A percentile compares a stretch with the other conserved stretches of the same genome.
Conservation (phyloP, 2,113 vertebrate genomes). For the Hemicordylus capensis region DNA sequence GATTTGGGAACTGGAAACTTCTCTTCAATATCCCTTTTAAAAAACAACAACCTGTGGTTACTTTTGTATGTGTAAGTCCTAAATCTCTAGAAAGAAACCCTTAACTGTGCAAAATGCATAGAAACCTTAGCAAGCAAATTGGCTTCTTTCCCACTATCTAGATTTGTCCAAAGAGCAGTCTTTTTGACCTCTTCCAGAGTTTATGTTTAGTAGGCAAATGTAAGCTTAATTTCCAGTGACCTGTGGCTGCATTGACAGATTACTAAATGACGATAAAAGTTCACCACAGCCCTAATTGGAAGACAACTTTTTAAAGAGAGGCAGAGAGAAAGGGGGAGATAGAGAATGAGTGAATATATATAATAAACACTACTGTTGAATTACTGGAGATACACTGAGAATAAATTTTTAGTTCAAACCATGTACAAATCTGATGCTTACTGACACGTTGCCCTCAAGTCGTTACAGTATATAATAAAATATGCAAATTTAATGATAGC, state of each 20-base stretch:
- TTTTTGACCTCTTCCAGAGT: slow-evolving; percentile 61
- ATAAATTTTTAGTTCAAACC: slow-evolving; percentile 68
- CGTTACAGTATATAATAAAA: slow-evolving; percentile 60
- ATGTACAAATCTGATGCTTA: slow-evolving; percentile 66
- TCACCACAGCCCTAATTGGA: slow-evolving; percentile 53
- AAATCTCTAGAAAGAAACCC: slow-evolving; percentile 39
- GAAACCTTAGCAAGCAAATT: slow-evolving; percentile 49
- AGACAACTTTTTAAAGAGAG: slow-evolving; percentile 35
- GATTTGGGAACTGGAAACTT: slow-evolving; percentile 29
- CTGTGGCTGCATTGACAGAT: slow-evolving; percentile 62
- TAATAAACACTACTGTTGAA: slow-evolving; percentile 61
- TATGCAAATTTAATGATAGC: slow-evolving; percentile 56
- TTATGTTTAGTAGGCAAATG: slow-evolving; percentile 51
- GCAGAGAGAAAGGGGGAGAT: neutral
- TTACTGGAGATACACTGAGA: slow-evolving; percentile 61
- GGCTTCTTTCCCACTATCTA: slow-evolving; percentile 24
- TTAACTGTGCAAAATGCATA: slow-evolving; percentile 41
- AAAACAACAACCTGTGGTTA: slow-evolving; percentile 23
- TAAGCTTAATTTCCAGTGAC: slow-evolving; percentile 57
- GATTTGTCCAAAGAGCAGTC: slow-evolving; percentile 53
- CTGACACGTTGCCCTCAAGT: slow-evolving; percentile 61
- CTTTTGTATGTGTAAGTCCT: slow-evolving; percentile 40
- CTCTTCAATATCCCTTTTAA: slow-evolving; percentile 50
- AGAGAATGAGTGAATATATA: neutral
- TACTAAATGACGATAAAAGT: slow-evolving; percentile 61